Base-by-base conservation (phyloP, 37 sponge, comb jelly and placozoan species). In the Beroe forskalii region DNA sequence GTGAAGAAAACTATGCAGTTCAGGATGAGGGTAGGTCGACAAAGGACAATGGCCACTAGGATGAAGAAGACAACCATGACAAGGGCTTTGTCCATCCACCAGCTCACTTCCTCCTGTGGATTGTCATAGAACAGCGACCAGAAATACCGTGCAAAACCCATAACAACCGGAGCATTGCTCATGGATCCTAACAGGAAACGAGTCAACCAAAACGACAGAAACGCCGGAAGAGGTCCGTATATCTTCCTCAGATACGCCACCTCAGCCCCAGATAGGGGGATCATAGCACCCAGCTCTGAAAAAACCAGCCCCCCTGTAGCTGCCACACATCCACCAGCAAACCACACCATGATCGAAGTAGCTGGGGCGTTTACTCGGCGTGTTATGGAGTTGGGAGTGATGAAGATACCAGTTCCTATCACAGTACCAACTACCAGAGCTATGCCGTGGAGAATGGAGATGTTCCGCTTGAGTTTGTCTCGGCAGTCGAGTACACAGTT, bases 241-340 rank as follows among this genome's bases (percentile, higher is more conserved):
- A 60, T 61, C 62, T 89, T 89, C 61, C 32, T 62, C 20, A 89
- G 61, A 60, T 89, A 89, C 2, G 89, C 60, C 27, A 62, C 61
- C 38, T 89, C 89, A 61, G 89, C 89, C 35, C 89, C 89, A 9
- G 60, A 44, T 19, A 89, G 25, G 61, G 61, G 61, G 22, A 89
- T 89, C 89, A 89, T 89, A 6, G 60, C 55, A 6, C 89, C 89
- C 33, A 89, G 62, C 62, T 89, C 89, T 31, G 39, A 72, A 30
- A 27, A 72, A 20, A 37, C 40, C 33, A 72, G 9, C 28, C 75
- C 75, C 4, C 75, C 75, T 3, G 35, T 30, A 27, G 38, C 75
- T 20, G 75, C 75, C 40, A 72, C 35, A 4, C 12, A 36, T 8
- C 75, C 75, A 3, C 75, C 75, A 32, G 75, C 75, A 6, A 33